Conservation (phyloP, 2,797 vertebrate genomes). For the Thripadectes ignobilis region DNA sequence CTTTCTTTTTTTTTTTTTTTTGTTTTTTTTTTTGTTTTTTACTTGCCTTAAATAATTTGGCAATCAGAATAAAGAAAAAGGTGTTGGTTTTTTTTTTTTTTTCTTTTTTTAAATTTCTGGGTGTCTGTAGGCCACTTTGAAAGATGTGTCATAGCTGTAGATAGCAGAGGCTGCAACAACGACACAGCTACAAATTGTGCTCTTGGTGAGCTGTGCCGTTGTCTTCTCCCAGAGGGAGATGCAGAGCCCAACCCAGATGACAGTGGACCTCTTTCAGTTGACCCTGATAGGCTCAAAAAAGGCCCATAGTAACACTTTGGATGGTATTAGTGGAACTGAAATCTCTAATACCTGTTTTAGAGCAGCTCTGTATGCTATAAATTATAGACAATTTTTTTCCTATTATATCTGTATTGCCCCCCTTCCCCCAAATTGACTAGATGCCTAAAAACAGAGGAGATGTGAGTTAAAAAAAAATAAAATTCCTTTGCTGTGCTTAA, state of each 20-base stretch:
- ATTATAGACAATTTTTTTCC: background rate
- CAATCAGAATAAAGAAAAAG: slow-evolving; percentile 97
- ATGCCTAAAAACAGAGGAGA: background rate
- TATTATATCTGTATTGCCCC: background rate
- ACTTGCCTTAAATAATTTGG: slow-evolving; percentile 99
- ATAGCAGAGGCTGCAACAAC: background rate
- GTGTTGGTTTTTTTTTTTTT: slow-evolving; percentile 1
- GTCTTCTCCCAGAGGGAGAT: background rate
- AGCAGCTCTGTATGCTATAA: background rate
- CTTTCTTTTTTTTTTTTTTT: slow-evolving; percentile 96
- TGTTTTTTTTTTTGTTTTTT: slow-evolving; percentile 97
- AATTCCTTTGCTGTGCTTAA: slow-evolving; percentile 3
- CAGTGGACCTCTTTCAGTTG: background rate
- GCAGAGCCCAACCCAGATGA: background rate
- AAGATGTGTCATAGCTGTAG: background rate
- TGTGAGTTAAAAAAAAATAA: background rate
- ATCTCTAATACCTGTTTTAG: background rate
- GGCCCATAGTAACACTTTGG: slow-evolving; percentile 1
- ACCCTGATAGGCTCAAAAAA: background rate
- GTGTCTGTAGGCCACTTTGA: slow-evolving; percentile 53
- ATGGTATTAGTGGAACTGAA: slow-evolving; percentile 3
- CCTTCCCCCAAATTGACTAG: background rate
- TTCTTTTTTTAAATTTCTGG: slow-evolving; percentile 69
- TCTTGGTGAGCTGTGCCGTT: background rate
- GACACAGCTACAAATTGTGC: background rate